Base-by-base conservation (phyloP, 2,113 vertebrate species). In the Rallus limicola region DNA sequence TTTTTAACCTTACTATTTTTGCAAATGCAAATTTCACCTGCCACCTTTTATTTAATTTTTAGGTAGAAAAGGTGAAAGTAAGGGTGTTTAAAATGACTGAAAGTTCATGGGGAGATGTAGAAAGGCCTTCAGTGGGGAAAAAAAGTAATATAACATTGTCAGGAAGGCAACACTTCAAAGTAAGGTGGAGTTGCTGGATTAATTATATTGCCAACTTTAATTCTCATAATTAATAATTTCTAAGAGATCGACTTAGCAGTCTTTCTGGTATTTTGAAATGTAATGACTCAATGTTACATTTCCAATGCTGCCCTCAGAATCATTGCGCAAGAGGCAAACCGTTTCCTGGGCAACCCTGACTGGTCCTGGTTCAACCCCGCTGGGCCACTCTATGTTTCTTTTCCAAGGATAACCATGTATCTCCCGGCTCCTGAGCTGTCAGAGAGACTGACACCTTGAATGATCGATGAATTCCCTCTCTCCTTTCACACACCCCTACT, bases 341-440 rank as follows among this genome's bases (percentile, higher is more conserved):
- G 4, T 21, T 65, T 26, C 33, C 53, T 79, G 48, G 42, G 14
- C 33, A 64, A 12, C 12, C 11, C 42, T 55, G 36, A 7, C 34
- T 34, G 1, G 38, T 70, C 12, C 6, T 34, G 1, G 38, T 70
- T 11, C 55, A 44, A 14, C 59, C 53, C 0, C 0, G 16, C 31
- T 44, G 21, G 1, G 0, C 17, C 16, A 18, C 1, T 1, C 24
- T 0, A 0, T 29, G 6, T 52, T 79, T 71, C n/a, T 86, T 5
- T 65, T 74, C 29, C 40, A 60, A 58, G 21, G 21, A 52, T 82
- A 76, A 76, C 29, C 6, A 31, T 0, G 0, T 42, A 50, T 31
- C 55, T 94, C 63, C 55, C 70, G 80, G 64, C 25, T 71, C 20
- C 63, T 44, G n/a, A 63, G 9, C n/a, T 71, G 70, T 26, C 79